Evolutionary conservation across 1,140 invertebrate genomes (phyloP), one percentile per base, ranked within the genome.

Genomic region (Dreissena polymorpha): DNA sequence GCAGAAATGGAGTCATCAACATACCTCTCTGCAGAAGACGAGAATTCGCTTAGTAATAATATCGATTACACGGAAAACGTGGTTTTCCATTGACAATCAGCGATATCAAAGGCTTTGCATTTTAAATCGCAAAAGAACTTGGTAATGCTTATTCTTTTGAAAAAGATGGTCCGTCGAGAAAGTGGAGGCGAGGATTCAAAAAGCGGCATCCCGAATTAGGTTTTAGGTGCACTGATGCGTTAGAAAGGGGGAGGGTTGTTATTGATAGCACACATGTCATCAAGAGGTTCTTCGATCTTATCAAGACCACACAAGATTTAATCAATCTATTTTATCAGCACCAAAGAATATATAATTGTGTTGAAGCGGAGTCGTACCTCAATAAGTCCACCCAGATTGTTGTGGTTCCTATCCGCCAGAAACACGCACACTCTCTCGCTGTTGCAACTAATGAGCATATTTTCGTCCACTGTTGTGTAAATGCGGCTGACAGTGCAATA

Each of bases 391-490:
- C 53, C 12, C 53, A 55, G 18, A 55, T 12, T 12, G 53, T 12
- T 18, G 18, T 55, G 12, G 53, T 55, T 12, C 18, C 53, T 55
- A 18, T 55, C 12, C 53, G 53, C 53, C n/a, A n/a, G n/a, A n/a
- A n/a, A n/a, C n/a, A n/a, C n/a, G n/a, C n/a, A n/a, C n/a, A n/a
- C n/a, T n/a, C 53, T 55, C 12, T 55, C 53, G 12, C 53, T 55
- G 53, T 18, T 55, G 53, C 53, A 55, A 55, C 53, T 18, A 76
- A 21, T 39, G 73, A 76, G 10, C 55, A 76, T 18, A 76, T 76
- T 29, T 76, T 60, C 0, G 73, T 76, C 6, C 73, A 76, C 18
- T 76, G 73, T 29, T 76, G 73, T 64, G 73, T 65, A 14, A 63
- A 64, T 39, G 55, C 73, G 21, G 55, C 73, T 0, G 73, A 60